Percentiles rank a stretch among this genome's conserved stretches.
phyloP scores from a whole-genome alignment of 2,113 vertebrate genomes.

The Thinocorus orbignyianus region DNA sequence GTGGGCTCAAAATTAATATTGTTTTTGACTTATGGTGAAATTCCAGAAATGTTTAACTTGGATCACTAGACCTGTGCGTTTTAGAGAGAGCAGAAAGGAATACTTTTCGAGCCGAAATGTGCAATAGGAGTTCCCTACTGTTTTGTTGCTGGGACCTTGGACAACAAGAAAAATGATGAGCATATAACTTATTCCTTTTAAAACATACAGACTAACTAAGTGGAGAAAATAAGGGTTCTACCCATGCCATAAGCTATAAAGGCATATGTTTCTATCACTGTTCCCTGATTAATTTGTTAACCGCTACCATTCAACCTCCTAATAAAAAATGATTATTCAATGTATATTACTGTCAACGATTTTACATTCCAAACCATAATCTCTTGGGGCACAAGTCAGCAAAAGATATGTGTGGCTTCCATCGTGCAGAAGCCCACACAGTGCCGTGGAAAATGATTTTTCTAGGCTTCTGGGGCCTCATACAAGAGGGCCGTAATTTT shows the following conservation, averaged over 20 bases:
- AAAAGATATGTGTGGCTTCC: slow-evolving; percentile 21
- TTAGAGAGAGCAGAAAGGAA: slow-evolving; percentile 71
- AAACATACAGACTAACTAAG: background rate
- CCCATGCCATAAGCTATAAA: background rate
- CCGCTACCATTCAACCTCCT: background rate
- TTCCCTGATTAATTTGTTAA: slow-evolving; percentile 44
- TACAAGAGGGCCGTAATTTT: background rate
- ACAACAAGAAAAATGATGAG: slow-evolving; percentile 68
- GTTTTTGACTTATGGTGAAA: slow-evolving; percentile 82
- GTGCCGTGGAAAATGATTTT: background rate
- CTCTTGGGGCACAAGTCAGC: slow-evolving; percentile 18
- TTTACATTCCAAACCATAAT: slow-evolving; percentile 42
- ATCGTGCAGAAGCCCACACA: background rate
- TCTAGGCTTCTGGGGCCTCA: background rate
- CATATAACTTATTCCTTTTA: slow-evolving; percentile 53
- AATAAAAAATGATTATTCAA: slow-evolving; percentile 46
- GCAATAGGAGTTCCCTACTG: slow-evolving; percentile 75
- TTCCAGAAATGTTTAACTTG: slow-evolving; percentile 84
- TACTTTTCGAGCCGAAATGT: slow-evolving; percentile 64
- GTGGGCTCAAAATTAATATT: slow-evolving; percentile 80
- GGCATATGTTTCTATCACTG: background rate
- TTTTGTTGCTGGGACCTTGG: slow-evolving; percentile 72
- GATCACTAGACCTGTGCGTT: slow-evolving; percentile 61
- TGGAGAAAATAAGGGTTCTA: slow-evolving; percentile 5
- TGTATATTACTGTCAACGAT: slow-evolving; percentile 25